Base-by-base conservation (phyloP, 2,113 vertebrate species). In the Anhinga rufa region DNA sequence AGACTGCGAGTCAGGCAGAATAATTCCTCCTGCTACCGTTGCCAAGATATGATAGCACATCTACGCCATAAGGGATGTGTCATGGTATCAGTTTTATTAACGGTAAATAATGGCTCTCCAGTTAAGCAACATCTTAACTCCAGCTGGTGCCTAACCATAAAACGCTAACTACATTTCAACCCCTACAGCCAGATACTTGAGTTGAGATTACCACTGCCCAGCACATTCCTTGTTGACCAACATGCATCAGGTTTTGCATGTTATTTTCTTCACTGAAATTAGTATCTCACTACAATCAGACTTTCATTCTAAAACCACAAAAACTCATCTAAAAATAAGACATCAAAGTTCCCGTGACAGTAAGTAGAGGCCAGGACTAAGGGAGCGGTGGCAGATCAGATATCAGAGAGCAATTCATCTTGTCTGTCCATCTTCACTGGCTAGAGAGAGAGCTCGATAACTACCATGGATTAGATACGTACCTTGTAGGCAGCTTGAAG, bases 11-110 rank as follows among this genome's bases (percentile, higher is more conserved):
- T 82, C 92, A 90, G 93, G 90, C 93, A 96, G 95, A 93, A 96
- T 96, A 90, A 94, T 94, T 95, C 68, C 90, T 93, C 36, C 90
- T 86, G 86, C 58, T 88, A 4, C 68, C 0, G 86, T 91, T 96
- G 96, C 96, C 95, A 97, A 95, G 95, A 86, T 92, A 83, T 95
- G 93, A 93, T 68, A 95, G 95, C 65, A 84, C 72, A 79, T 86
- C 92, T 84, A 86, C 3, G 15, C 86, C 92, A 84, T 71, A 86
- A 90, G 80, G 86, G 93, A 94, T 86, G 93, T 96, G 88, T 92
- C 88, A 93, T 32, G 79, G 79, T 93, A 78, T 92, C 80, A 66
- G 57, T 86, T 95, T 96, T 95, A 95, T 92, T 95, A 95, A 79
- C 4, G 16, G 94, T 95, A 94, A 96, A 96, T 89, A 97, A 91